phyloP scores from a whole-genome alignment of 2,797 vertebrate genomes.

The Centroberyx gerrardi region DNA sequence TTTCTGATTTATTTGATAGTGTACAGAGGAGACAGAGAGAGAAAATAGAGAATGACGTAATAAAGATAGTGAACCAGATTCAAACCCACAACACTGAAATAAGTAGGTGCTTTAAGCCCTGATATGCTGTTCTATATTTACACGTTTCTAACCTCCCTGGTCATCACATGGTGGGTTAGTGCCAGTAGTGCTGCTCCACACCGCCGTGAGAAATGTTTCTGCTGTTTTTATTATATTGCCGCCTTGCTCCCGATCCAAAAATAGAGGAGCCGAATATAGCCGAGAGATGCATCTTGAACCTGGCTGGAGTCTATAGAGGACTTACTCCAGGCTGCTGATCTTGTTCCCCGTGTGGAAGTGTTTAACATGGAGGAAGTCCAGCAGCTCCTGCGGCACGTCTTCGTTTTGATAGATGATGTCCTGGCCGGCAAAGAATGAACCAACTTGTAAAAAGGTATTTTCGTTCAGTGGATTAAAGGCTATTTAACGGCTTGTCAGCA shows the following conservation, averaged over 20 bases:
- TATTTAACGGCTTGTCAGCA: background rate
- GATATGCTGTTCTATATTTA: background rate
- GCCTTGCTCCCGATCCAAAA: slow-evolving; percentile 43
- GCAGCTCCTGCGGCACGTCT: slow-evolving; percentile 84
- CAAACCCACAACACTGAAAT: too few species aligned
- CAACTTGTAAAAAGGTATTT: background rate
- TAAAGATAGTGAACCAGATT: too few species aligned
- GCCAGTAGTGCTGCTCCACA: slow-evolving; percentile 13
- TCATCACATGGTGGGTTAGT: background rate
- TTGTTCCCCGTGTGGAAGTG: slow-evolving; percentile 86
- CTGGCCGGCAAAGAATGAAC: slow-evolving; percentile 54
- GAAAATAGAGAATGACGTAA: too few species aligned
- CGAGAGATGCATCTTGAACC: background rate
- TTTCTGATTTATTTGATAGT: too few species aligned
- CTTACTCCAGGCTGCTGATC: slow-evolving; percentile 82
- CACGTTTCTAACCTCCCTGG: background rate
- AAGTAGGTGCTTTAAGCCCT: too few species aligned
- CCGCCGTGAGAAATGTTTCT: slow-evolving; percentile 8
- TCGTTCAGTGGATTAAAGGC: background rate
- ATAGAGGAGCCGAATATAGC: slow-evolving; percentile 46
- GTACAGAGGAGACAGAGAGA: too few species aligned
- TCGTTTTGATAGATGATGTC: slow-evolving; percentile 83
- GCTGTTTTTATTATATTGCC: slow-evolving; percentile 43
- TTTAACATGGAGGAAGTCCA: slow-evolving; percentile 87
- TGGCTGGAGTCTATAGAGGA: slow-evolving; percentile 34